These are phyloP conservation scores for Aleiodes leptofemur DNA, from an alignment of 2,888 invertebrate species.

Conservation along the genomic window DNA sequence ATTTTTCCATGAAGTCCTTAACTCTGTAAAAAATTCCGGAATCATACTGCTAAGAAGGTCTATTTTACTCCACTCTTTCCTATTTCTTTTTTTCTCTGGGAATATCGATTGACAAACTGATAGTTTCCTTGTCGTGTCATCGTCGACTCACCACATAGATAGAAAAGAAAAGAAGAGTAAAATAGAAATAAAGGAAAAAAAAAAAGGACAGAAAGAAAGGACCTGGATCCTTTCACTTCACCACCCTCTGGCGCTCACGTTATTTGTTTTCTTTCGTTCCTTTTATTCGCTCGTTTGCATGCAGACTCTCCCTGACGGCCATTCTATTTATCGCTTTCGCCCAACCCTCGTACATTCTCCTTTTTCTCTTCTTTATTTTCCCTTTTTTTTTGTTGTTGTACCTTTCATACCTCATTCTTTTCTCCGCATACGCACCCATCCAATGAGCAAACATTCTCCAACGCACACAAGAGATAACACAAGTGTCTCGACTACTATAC, in stretches of 20 bases:
- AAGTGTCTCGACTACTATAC: constrained; percentile 19
- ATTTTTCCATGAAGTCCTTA: no score
- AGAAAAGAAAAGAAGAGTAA: constrained; percentile 6
- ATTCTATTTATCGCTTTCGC: constrained; percentile 48
- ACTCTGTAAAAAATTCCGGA: no score
- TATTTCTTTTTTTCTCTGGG: not conserved
- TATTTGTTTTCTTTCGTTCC: constrained; percentile 40
- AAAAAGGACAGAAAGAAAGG: constrained; percentile 30
- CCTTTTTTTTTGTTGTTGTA: constrained; percentile 42
- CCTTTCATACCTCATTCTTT: constrained; percentile 47
- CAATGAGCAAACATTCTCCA: constrained; percentile 29
- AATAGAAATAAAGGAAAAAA: not conserved
- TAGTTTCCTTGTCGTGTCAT: constrained; percentile 8
- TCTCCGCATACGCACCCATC: constrained; percentile 13
- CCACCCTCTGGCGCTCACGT: constrained; percentile 14
- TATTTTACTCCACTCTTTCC: no score
- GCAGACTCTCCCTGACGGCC: constrained; percentile 45
- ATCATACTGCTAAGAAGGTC: no score
- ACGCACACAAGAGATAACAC: constrained; percentile 26
- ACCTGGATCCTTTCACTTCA: constrained; percentile 30
- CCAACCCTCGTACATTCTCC: constrained; percentile 43
- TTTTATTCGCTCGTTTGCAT: constrained; percentile 47
- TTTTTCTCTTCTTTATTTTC: constrained; percentile 47
- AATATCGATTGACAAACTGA: constrained; percentile 13
- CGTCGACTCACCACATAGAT: not conserved